Conservation (phyloP, 1,140 invertebrate species). For the Triops longicaudatus region DNA sequence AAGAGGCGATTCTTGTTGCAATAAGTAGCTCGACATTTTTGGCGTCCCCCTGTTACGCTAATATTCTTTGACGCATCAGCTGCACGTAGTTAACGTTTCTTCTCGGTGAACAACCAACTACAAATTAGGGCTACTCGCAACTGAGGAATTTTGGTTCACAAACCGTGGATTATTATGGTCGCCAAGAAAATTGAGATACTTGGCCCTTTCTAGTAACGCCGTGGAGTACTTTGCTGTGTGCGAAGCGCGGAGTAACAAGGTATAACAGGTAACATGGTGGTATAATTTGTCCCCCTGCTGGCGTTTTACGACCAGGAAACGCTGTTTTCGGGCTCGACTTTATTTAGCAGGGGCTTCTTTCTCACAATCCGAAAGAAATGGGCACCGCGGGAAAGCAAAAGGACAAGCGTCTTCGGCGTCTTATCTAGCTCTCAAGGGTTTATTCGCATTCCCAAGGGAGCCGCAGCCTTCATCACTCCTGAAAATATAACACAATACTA, state of each 20-base stretch:
- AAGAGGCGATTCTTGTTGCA: slow-evolving; percentile 5
- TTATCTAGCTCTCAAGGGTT: not conserved
- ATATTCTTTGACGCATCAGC: not conserved
- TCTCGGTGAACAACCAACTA: not conserved
- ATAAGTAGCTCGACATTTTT: not conserved
- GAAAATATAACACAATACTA: not conserved
- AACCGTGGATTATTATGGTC: not conserved
- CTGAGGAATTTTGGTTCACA: not conserved
- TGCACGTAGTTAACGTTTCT: not conserved
- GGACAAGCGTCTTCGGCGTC: not conserved
- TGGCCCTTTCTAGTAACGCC: not conserved
- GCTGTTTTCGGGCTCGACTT: not conserved
- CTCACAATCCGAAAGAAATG: not conserved
- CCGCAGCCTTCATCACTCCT: not conserved
- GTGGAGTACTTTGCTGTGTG: not conserved
- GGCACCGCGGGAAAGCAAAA: not conserved
- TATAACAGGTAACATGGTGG: not conserved
- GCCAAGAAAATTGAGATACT: not conserved
- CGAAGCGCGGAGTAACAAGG: not conserved
- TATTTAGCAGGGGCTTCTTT: not conserved
- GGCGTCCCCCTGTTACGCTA: not conserved
- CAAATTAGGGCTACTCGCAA: not conserved
- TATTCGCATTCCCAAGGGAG: not conserved
- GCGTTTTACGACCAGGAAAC: slow-evolving; percentile 4
- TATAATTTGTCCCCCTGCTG: slow-evolving; percentile 11